These are phyloP conservation scores for Taenioides sp. DNA, from an alignment of 2,797 vertebrate species.

Conservation along the genomic window DNA sequence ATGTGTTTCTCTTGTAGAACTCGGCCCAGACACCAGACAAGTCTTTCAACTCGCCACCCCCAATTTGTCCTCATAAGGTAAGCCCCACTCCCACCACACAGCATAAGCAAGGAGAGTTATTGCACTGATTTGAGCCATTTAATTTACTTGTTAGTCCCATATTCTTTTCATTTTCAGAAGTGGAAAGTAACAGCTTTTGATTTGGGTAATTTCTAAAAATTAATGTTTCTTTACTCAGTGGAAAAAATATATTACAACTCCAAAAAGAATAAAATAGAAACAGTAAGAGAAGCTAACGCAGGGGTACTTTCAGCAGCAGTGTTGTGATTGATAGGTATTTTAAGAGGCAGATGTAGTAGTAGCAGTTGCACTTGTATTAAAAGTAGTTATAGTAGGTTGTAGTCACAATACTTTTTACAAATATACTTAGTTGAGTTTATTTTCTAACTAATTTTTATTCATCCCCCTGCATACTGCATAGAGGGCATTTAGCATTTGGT, in stretches of 20 bases:
- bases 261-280: background rate
- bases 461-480: no score
- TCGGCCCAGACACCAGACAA: constrained; percentile 76
- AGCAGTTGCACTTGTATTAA: background rate
- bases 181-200: background rate
- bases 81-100: constrained; percentile 40
- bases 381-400: background rate
- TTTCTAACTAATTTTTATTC: no score
- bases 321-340: background rate
- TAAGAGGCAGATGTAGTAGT: background rate
- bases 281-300: background rate
- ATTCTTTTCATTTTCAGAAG: background rate
- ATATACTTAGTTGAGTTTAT: no score
- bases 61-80: constrained; percentile 84
- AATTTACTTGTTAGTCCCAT: constrained; percentile 6
- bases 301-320: background rate
- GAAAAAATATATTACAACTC: background rate
- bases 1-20: constrained; percentile 78
- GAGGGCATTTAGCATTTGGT: background rate
- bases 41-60: constrained; percentile 71
- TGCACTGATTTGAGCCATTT: constrained; percentile 30
- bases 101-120: constrained; percentile 33
- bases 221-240: background rate
- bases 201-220: background rate
- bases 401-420: background rate